Base-by-base conservation (phyloP, 2,888 invertebrate genomes). In the Apeira syringaria region DNA sequence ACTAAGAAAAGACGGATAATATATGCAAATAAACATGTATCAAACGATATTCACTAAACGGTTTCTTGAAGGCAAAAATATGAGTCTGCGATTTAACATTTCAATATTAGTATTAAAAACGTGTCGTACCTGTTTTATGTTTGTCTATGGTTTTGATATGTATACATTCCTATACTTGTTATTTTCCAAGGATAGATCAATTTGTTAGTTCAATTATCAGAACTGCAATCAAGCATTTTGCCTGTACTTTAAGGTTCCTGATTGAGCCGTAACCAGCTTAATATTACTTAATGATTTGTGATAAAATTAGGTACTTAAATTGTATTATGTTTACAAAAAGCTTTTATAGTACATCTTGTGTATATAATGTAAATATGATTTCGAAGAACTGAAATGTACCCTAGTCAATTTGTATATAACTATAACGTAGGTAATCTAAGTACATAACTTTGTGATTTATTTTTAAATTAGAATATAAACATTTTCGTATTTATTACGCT, bases 401-500 rank as follows among this genome's bases (percentile, higher is more conserved):
- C 89, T 89, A 89, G 89, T 89, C 89, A 89, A 89, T 89, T 44
- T 89, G 87, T 88, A 89, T 77, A 89, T 89, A 88, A 55, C 56
- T 75, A 68, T 55, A 54, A 60, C 60, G 33, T 74, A 74, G 72
- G 66, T 74, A 69, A 38, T 72, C 60, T 80, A 83, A 82, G 78
- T 79, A 77, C 74, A 81, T 82, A 80, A 84, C 80, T 72, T 83
- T 89, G 89, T 89, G 89, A 89, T 89, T 85, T 89, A 83, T 80
- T 75, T 74, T 78, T 82, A 86, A 88, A 80, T 66, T 88, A 87
- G 85, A 77, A 72, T 78, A 79, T 74, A 68, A 80, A 84, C 73
- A 69, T 75, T 76, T 79, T 79, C 84, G 86, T 89, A 89, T 89
- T 89, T 89, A 89, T 89, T 88, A 89, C 87, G 89, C 88, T 89